Conservation (phyloP, 2,888 invertebrate genomes). For the Aromia moschata region DNA sequence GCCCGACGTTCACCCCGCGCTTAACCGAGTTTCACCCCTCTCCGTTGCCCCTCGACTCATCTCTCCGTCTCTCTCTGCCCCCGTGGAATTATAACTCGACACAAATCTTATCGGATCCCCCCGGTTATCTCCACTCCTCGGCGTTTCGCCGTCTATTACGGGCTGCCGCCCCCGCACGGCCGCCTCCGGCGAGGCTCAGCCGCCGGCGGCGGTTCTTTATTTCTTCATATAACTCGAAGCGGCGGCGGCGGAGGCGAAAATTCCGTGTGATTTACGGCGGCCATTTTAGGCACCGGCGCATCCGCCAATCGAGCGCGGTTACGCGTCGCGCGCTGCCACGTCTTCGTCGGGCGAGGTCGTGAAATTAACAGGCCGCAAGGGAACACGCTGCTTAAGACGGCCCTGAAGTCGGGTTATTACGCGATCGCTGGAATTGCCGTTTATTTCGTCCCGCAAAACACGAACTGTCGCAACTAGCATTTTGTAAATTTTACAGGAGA, state of each 20-base stretch:
- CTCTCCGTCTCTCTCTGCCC: too few relatives aligned
- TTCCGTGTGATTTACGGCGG: slow-evolving; percentile 23
- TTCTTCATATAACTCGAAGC: slow-evolving; percentile 39
- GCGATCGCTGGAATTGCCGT: too few relatives aligned
- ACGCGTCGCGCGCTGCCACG: neutral
- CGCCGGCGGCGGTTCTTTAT: slow-evolving; percentile 33
- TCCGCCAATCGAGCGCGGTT: slow-evolving; percentile 6
- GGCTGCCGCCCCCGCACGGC: slow-evolving; percentile 32
- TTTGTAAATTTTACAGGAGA: too few relatives aligned
- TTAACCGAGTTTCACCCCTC: slow-evolving; percentile 47
- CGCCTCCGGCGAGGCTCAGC: slow-evolving; percentile 24
- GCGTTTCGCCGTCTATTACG: slow-evolving; percentile 42
- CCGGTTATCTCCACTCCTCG: slow-evolving; percentile 49
- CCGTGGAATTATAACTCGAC: slow-evolving; percentile 53
- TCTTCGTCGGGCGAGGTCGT: neutral
- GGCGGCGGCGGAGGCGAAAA: slow-evolving; percentile 18
- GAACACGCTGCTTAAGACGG: too few relatives aligned
- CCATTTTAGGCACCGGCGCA: slow-evolving; percentile 20
- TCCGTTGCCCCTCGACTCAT: too few relatives aligned
- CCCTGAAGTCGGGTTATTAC: too few relatives aligned
- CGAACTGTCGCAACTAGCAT: too few relatives aligned
- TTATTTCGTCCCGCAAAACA: too few relatives aligned
- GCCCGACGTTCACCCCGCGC: slow-evolving; percentile 35
- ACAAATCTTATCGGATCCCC: slow-evolving; percentile 54
- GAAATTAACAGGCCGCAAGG: neutral